Conservation (phyloP, 1,140 invertebrate genomes). For the Hirudo medicinalis region DNA sequence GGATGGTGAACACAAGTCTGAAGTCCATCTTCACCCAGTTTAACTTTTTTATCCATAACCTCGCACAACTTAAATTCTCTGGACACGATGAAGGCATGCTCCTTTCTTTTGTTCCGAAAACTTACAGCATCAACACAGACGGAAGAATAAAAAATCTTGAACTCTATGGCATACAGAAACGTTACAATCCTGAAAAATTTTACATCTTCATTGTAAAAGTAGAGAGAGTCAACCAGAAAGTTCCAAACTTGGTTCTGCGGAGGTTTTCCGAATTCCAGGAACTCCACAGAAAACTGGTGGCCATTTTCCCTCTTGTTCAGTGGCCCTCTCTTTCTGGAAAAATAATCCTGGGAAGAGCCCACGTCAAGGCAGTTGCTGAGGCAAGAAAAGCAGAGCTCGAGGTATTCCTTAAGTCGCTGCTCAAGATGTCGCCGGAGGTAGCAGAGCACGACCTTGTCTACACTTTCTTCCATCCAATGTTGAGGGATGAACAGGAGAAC, state of each 20-base stretch:
- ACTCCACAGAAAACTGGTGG: slow-evolving; percentile 82
- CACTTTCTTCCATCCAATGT: slow-evolving; percentile 89
- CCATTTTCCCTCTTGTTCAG: slow-evolving; percentile 77
- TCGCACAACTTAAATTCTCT: slow-evolving; percentile 81
- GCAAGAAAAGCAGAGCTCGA: slow-evolving; percentile 71
- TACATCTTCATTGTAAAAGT: slow-evolving; percentile 85
- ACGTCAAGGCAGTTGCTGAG: slow-evolving; percentile 84
- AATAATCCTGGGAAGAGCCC: slow-evolving; percentile 61
- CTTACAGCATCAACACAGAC: slow-evolving; percentile 77
- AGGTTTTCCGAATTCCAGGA: slow-evolving; percentile 92
- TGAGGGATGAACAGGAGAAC: slow-evolving; percentile 66
- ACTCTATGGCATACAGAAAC: slow-evolving; percentile 78
- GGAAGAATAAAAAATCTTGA: slow-evolving; percentile 71
- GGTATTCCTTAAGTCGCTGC: slow-evolving; percentile 69
- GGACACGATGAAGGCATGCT: slow-evolving; percentile 64
- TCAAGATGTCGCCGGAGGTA: slow-evolving; percentile 77
- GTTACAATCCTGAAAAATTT: slow-evolving; percentile 92
- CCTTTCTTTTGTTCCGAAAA: slow-evolving; percentile 81
- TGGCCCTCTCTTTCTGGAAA: slow-evolving; percentile 35
- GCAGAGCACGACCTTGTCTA: slow-evolving; percentile 78
- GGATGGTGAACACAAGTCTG: slow-evolving; percentile 42
- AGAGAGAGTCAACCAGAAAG: slow-evolving; percentile 64
- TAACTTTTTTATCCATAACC: slow-evolving; percentile 93
- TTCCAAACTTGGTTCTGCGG: slow-evolving; percentile 72
- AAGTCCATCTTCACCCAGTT: slow-evolving; percentile 74